Percentiles rank a stretch among this genome's conserved stretches.
These are phyloP conservation scores for Schizothorax lantsangensis DNA, from an alignment of 2,797 vertebrate species.

Conservation along the genomic window DNA sequence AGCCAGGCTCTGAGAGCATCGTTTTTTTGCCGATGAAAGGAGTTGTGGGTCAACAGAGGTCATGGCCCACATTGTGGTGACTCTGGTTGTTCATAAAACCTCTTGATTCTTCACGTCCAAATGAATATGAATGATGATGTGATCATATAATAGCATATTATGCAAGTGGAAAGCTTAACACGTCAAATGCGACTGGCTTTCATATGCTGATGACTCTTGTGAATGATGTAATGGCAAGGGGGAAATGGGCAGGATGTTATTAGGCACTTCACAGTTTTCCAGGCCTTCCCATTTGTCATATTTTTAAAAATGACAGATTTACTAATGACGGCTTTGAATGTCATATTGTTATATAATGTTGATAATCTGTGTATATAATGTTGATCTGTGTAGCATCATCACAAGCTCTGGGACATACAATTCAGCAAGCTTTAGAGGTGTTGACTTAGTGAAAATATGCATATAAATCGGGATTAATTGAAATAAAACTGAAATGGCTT, in stretches of 20 bases:
- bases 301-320: neutral
- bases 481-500: neutral
- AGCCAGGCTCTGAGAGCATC: neutral
- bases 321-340: neutral
- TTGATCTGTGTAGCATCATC: neutral
- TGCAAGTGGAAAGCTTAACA: conserved; percentile 18
- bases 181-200: conserved; percentile 20
- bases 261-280: conserved; percentile 4
- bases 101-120: neutral
- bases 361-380: conserved; percentile 2
- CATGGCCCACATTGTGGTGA: neutral
- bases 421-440: neutral
- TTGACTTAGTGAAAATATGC: neutral
- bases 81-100: conserved; percentile 1
- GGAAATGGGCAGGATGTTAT: neutral
- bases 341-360: neutral
- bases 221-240: neutral
- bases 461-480: neutral
- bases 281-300: conserved; percentile 12
- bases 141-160: conserved; percentile 2
- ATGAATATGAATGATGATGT: conserved; percentile 46
- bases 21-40: neutral
- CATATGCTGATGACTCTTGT: conserved; percentile 17
- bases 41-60: conserved; percentile 17
- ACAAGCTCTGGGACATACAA: neutral